Evolutionary conservation across 2,797 vertebrate genomes (phyloP).

Genomic region (Siniperca undulata): DNA sequence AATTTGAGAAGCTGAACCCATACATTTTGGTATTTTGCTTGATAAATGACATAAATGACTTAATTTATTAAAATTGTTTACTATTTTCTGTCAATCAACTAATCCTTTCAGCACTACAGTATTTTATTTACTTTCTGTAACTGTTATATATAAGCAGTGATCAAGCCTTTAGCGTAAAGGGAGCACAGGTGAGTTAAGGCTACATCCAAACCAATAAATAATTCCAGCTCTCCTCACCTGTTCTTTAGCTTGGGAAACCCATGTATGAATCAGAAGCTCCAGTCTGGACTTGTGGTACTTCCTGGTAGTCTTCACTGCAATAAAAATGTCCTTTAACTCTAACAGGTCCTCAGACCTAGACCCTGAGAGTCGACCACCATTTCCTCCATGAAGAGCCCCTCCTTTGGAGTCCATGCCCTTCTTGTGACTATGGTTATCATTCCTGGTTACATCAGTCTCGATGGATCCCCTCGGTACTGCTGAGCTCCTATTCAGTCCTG

Average conservation of each 20-base stretch:
- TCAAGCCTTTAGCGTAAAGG: neutral
- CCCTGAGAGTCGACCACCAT: slow-evolving; percentile 9
- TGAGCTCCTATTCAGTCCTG: slow-evolving; percentile 25
- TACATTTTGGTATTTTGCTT: neutral
- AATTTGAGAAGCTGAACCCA: neutral
- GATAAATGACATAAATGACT: neutral
- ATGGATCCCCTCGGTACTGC: neutral
- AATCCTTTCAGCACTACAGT: neutral
- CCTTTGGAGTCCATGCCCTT: slow-evolving; percentile 8
- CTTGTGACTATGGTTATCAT: slow-evolving; percentile 17
- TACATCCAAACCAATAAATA: neutral
- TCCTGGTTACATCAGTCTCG: neutral
- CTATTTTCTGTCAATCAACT: neutral
- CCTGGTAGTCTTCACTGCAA: slow-evolving; percentile 95
- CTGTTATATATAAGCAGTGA: neutral
- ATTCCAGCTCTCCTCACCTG: slow-evolving; percentile 84
- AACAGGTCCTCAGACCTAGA: slow-evolving; percentile 77
- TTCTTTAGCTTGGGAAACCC: slow-evolving; percentile 91
- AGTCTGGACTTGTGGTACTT: slow-evolving; percentile 93
- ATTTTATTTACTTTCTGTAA: neutral
- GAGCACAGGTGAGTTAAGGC: neutral
- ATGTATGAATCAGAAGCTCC: slow-evolving; percentile 92
- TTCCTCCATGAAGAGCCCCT: slow-evolving; percentile 15
- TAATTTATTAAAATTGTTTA: no score
- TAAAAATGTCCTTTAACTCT: slow-evolving; percentile 91